Evolutionary conservation across 2,113 vertebrate genomes (phyloP), one percentile per base, ranked within the genome.

Genomic region (Lethenteron camtschaticum): DNA sequence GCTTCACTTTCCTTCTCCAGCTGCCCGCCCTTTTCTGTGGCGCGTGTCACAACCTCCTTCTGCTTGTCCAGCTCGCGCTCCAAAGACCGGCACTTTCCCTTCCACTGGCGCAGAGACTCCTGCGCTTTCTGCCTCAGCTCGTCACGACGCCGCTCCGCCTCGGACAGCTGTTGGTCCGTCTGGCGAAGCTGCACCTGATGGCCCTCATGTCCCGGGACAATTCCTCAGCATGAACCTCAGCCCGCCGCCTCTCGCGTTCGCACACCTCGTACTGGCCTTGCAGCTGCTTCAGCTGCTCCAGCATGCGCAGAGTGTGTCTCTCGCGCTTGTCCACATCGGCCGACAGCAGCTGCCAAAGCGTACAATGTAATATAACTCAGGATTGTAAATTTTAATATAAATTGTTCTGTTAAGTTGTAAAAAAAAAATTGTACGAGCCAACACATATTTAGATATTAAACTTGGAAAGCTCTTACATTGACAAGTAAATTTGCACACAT

Each of bases 51-150:
- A 56, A 77, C 75, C 69, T 80, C 78, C 3, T 76, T 77, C 12
- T 79, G 79, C 69, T 88, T 90, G 73, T 86, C 84, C 73, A 85
- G 56, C 13, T 84, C 81, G 70, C 75, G 79, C 78, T 87, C 82
- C 75, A 87, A 72, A 73, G 85, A 85, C 78, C 79, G 86, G 76
- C 83, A 85, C 74, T 85, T 90, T 55, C 84, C 5, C 76, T 86
- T 95, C 91, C 90, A 96, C 1, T 87, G 86, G 57, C 79, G 78
- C 69, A 95, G 79, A 8, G 83, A 77, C 71, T 89, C 87, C 73
- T 90, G 88, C 16, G 90, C 91, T 75, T 83, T 89, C 66, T 71
- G 55, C 73, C 85, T 89, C 77, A 96, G 72, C 63, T 89, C 86
- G 18, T 89, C 86, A 73, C 80, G 81, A 76, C 79, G 88, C 77